Evolutionary conservation across 2,888 invertebrate genomes (phyloP).

Genomic region (Lacanobia wlatinum): DNA sequence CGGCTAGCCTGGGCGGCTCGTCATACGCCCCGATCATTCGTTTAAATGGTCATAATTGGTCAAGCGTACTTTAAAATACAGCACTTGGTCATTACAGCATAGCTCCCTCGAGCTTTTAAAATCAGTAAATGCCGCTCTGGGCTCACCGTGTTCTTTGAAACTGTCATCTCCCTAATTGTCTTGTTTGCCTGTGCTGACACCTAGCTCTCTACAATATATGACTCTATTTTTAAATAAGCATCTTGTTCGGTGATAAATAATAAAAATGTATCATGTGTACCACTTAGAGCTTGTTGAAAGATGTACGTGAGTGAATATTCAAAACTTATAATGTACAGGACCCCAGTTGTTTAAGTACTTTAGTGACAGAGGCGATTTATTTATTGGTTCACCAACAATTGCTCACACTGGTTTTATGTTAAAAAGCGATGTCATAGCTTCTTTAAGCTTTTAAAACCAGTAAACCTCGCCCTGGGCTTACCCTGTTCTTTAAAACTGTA

Average conservation of each 20-base stretch:
- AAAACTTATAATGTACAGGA: conserved; percentile 80
- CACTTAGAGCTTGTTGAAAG: no score
- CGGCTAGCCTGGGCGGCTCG: conserved; percentile 77
- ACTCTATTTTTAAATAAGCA: conserved; percentile 65
- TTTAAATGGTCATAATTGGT: conserved; percentile 89
- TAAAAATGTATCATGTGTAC: no score
- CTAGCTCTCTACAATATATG: conserved; percentile 64
- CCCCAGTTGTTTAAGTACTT: conserved; percentile 77
- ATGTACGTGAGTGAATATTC: conserved; percentile 77
- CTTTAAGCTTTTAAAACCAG: no score
- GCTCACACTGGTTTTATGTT: conserved; percentile 71
- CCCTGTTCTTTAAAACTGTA: no score
- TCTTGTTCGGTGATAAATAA: conserved; percentile 58
- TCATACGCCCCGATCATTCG: conserved; percentile 82
- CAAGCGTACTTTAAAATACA: conserved; percentile 79
- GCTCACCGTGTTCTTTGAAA: conserved; percentile 54
- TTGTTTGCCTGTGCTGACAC: conserved; percentile 63
- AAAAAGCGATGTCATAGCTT: conserved; percentile 77
- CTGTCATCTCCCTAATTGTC: conserved; percentile 61
- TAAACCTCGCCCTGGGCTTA: no score
- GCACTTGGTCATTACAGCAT: conserved; percentile 82
- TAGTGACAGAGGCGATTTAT: no score
- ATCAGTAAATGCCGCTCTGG: conserved; percentile 60
- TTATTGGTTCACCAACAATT: no score
- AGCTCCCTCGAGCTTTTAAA: conserved; percentile 69